Conservation (phyloP, 2,888 invertebrate genomes). For the Tromatobia lineatoria region DNA sequence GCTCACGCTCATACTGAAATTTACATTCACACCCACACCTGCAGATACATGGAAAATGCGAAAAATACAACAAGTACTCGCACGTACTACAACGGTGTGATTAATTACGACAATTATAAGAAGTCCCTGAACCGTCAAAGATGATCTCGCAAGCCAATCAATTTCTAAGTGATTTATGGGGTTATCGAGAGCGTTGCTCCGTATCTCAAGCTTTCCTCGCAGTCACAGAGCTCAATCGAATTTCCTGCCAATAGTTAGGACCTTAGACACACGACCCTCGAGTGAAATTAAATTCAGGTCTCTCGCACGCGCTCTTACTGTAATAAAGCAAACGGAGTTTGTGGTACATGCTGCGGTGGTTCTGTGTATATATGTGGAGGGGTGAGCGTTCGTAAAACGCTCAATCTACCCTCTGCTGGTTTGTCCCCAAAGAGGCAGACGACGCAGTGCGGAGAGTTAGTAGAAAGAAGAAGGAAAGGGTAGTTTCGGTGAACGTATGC, state of each 20-base stretch:
- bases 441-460: conserved; percentile 18
- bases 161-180: not conserved
- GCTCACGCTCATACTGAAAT: too few relatives aligned
- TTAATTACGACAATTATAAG: too few relatives aligned
- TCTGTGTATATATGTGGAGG: not conserved
- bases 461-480: conserved; percentile 44
- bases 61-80: too few relatives aligned
- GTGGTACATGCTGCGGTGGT: conserved; percentile 42
- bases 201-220: not conserved
- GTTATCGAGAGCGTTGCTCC: too few relatives aligned
- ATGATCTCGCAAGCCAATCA: not conserved
- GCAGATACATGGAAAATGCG: too few relatives aligned
- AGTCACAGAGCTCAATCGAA: conserved; percentile 25
- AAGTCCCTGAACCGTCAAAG: too few relatives aligned
- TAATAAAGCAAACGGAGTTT: conserved; percentile 39
- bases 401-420: conserved; percentile 43
- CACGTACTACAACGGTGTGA: too few relatives aligned
- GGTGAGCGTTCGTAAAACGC: conserved; percentile 51
- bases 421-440: conserved; percentile 29
- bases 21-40: too few relatives aligned
- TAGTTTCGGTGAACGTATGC: conserved; percentile 72
- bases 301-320: conserved; percentile 19
- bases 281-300: conserved; percentile 46
- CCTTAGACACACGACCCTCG: conserved; percentile 29
- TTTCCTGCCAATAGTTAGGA: conserved; percentile 41